Evolutionary conservation across 1,140 invertebrate species (phyloP).

Genomic region (Glossosoma conforme): DNA sequence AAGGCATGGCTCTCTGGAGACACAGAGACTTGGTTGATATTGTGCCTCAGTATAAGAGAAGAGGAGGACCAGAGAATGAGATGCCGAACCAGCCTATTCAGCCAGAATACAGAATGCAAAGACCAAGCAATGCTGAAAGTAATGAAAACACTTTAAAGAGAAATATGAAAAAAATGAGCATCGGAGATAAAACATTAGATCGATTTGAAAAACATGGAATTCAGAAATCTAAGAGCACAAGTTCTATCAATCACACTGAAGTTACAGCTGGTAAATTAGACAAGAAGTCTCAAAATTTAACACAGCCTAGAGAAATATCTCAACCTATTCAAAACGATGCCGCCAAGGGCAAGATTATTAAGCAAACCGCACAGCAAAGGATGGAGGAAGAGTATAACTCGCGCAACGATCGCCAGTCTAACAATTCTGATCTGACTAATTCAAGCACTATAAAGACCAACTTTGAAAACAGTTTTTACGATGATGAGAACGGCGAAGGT

Average conservation of each 20-base stretch:
- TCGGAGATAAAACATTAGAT: constrained; percentile 48
- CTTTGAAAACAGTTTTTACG: constrained; percentile 57
- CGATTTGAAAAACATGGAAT: constrained; percentile 40
- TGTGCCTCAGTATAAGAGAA: constrained; percentile 49
- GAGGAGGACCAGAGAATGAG: constrained; percentile 46
- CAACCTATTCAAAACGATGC: constrained; percentile 23
- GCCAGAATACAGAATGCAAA: constrained; percentile 36
- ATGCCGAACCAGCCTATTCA: constrained; percentile 41
- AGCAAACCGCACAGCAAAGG: constrained; percentile 46
- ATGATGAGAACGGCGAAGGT: constrained; percentile 55
- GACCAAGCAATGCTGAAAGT: constrained; percentile 21
- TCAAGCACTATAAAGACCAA: constrained; percentile 49
- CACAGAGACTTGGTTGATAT: constrained; percentile 76
- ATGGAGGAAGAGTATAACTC: constrained; percentile 44
- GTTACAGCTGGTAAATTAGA: constrained; percentile 40
- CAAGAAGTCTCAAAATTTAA: constrained; percentile 32
- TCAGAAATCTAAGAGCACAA: constrained; percentile 46
- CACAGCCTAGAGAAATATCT: constrained; percentile 12
- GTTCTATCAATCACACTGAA: constrained; percentile 48
- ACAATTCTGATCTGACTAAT: constrained; percentile 48
- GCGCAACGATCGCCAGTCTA: constrained; percentile 43
- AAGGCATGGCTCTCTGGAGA: constrained; percentile 80
- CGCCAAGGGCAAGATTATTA: constrained; percentile 46
- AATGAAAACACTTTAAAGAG: constrained; percentile 25
- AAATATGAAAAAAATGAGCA: constrained; percentile 40